phyloP scores from a whole-genome alignment of 2,888 invertebrate genomes.

The Calameuta idolon region DNA sequence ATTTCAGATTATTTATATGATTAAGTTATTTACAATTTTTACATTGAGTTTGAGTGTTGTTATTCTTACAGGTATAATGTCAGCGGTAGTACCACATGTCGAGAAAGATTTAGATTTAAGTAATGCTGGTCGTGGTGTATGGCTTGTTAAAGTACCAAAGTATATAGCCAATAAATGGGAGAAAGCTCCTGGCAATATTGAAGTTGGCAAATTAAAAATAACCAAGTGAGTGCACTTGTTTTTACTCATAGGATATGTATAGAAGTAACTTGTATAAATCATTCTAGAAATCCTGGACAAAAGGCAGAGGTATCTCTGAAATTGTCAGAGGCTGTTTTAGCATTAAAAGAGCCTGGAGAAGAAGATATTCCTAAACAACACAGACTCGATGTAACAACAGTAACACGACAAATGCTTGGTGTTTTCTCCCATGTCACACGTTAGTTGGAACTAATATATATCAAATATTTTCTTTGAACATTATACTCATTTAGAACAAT shows the following conservation, averaged over 20 bases:
- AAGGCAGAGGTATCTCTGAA: slow-evolving; percentile 90
- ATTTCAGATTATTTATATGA: neutral
- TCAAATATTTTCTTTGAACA: slow-evolving; percentile 10
- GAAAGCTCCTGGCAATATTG: slow-evolving; percentile 88
- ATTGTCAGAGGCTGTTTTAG: slow-evolving; percentile 83
- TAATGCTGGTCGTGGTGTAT: slow-evolving; percentile 91
- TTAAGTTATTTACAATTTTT: neutral
- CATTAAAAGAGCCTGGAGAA: slow-evolving; percentile 81
- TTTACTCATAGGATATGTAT: neutral
- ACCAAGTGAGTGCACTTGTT: slow-evolving; percentile 71
- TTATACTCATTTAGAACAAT: neutral
- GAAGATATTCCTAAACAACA: slow-evolving; percentile 92
- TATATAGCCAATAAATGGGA: slow-evolving; percentile 97
- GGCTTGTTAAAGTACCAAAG: slow-evolving; percentile 97
- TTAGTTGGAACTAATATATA: slow-evolving; percentile 66
- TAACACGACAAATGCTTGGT: slow-evolving; percentile 90
- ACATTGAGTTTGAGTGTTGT: neutral
- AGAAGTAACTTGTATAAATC: slow-evolving; percentile 8
- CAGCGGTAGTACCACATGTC: slow-evolving; percentile 69
- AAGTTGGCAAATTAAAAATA: slow-evolving; percentile 94
- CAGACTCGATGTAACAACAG: slow-evolving; percentile 89
- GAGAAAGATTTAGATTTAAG: slow-evolving; percentile 89
- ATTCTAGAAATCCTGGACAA: slow-evolving; percentile 75
- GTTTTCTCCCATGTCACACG: slow-evolving; percentile 89
- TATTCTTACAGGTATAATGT: slow-evolving; percentile 48